Conservation (phyloP, 2,113 vertebrate species). For the Chamaetylas fuelleborni region DNA sequence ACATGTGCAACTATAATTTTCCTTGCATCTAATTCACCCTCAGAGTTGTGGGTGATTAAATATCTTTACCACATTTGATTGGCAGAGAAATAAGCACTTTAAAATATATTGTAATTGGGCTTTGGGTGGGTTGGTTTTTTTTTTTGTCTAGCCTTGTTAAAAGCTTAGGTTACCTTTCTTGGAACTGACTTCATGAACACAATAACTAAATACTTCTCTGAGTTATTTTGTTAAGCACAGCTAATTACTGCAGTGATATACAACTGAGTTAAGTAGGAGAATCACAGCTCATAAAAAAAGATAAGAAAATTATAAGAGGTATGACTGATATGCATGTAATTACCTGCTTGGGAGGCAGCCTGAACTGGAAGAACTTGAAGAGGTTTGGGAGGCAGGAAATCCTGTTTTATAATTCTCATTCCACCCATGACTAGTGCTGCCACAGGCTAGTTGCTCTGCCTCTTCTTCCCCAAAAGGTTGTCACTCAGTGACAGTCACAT, state of each 20-base stretch:
- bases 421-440: not conserved
- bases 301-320: slow-evolving; percentile 27
- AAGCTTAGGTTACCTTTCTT: not conserved
- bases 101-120: not conserved
- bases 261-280: not conserved
- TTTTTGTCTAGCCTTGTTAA: not conserved
- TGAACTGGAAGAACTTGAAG: slow-evolving; percentile 32
- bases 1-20: not conserved
- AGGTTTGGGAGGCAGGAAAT: slow-evolving; percentile 24
- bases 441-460: not conserved
- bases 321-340: slow-evolving; percentile 30
- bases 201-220: not conserved
- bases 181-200: not conserved
- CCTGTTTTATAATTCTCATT: not conserved
- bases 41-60: not conserved
- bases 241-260: not conserved
- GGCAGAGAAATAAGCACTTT: not conserved
- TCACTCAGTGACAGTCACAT: not conserved
- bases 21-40: slow-evolving; percentile 4
- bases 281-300: slow-evolving; percentile 33
- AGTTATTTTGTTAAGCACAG: not conserved
- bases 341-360: slow-evolving; percentile 16
- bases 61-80: not conserved
- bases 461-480: not conserved
- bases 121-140: not conserved